phyloP scores from a whole-genome alignment of 2,113 vertebrate genomes.

The Halcyon senegalensis region DNA sequence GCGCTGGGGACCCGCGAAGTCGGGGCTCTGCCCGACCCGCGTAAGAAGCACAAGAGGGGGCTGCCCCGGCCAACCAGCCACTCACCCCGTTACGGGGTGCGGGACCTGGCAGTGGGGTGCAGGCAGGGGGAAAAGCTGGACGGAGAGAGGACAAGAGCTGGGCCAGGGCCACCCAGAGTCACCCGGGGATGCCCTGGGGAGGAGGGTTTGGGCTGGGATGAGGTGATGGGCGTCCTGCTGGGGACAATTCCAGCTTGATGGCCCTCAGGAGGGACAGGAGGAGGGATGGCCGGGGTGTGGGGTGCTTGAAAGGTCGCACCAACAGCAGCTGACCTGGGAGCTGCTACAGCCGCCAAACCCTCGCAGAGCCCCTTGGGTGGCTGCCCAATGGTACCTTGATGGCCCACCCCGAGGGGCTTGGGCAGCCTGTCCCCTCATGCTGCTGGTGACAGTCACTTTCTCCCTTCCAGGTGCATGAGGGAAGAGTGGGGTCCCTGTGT shows the following conservation, averaged over 20 bases:
- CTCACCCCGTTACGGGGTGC: background rate
- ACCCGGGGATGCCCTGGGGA: too few species aligned
- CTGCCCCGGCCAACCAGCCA: background rate
- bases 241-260: background rate
- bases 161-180: background rate
- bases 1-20: background rate
- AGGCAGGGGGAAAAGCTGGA: background rate
- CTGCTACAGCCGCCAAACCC: background rate
- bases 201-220: background rate
- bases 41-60: background rate
- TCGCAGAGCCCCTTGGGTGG: accelerated
- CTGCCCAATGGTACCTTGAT: accelerated
- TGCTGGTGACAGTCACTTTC: background rate
- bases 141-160: background rate
- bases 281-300: too few species aligned
- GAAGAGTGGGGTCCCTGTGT: background rate
- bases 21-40: background rate
- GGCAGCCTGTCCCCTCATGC: too few species aligned
- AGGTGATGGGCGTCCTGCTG: accelerated
- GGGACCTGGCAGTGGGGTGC: background rate
- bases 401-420: accelerated
- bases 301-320: too few species aligned
- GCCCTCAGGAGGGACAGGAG: background rate
- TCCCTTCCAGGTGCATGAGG: background rate
- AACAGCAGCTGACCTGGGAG: background rate